These are phyloP conservation scores for Drosophila orosa DNA, from an alignment of 1,140 invertebrate genomes.

Conservation along the genomic window DNA sequence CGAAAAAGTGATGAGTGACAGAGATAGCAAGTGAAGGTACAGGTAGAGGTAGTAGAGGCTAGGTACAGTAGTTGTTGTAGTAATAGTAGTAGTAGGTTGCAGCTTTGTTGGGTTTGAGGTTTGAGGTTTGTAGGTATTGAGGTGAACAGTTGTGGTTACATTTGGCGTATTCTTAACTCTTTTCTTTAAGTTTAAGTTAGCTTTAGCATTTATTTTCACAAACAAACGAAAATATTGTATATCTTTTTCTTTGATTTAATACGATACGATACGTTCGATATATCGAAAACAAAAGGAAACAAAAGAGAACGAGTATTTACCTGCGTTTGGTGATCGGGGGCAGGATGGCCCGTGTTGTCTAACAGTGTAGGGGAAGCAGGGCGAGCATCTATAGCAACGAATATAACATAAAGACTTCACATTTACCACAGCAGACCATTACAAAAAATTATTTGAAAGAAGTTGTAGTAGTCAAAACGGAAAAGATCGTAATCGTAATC, in stretches of 20 bases:
- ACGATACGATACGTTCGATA: constrained; percentile 53
- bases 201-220: constrained; percentile 57
- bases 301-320: constrained; percentile 84
- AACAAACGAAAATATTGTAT: constrained; percentile 65
- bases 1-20: constrained; percentile 72
- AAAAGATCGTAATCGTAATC: constrained; percentile 47
- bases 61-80: constrained; percentile 42
- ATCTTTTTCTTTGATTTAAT: constrained; percentile 48
- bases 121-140: constrained; percentile 44
- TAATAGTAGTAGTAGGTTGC: constrained; percentile 50
- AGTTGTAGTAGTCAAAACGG: constrained; percentile 75
- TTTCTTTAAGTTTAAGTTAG: constrained; percentile 49
- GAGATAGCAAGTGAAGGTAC: constrained; percentile 63
- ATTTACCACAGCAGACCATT: constrained; percentile 85
- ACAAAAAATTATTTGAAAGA: constrained; percentile 84
- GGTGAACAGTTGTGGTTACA: constrained; percentile 60
- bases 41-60: constrained; percentile 31
- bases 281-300: constrained; percentile 69
- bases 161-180: constrained; percentile 69
- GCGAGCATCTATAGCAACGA: constrained; percentile 86
- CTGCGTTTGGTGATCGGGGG: constrained; percentile 85
- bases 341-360: constrained; percentile 85
- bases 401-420: constrained; percentile 86
- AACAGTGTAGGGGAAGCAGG: constrained; percentile 85
- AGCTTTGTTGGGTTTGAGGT: constrained; percentile 51